Conservation (phyloP, 2,888 invertebrate genomes). For the Torymus auratus region DNA sequence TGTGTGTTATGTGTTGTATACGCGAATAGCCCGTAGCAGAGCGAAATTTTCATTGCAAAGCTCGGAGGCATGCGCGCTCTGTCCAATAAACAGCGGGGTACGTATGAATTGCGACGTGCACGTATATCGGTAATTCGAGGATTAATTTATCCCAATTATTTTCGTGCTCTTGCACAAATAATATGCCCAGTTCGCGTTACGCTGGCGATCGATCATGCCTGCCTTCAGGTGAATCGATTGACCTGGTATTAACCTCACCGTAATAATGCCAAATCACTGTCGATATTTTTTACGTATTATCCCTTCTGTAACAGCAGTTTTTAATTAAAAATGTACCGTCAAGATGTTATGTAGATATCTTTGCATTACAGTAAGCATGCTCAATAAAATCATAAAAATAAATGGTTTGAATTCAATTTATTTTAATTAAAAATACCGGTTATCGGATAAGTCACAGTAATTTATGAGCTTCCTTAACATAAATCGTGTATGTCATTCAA, state of each 20-base stretch:
- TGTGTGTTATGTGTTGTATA: background rate
- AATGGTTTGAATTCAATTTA: background rate
- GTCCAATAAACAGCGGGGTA: background rate
- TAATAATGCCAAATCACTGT: conserved; percentile 15
- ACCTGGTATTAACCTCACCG: conserved; percentile 32
- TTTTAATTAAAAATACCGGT: background rate
- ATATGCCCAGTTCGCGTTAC: conserved; percentile 4
- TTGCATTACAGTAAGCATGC: too few relatives aligned
- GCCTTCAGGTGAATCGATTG: conserved; percentile 27
- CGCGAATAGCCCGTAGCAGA: background rate
- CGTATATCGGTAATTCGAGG: conserved; percentile 27
- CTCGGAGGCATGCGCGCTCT: conserved; percentile 7
- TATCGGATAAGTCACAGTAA: background rate
- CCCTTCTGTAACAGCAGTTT: background rate
- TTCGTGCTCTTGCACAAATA: conserved; percentile 6
- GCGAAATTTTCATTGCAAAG: conserved; percentile 13
- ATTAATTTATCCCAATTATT: conserved; percentile 36
- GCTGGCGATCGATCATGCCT: conserved; percentile 31
- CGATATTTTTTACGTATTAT: conserved; percentile 3
- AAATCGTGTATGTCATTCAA: background rate
- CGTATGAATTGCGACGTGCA: conserved; percentile 1
- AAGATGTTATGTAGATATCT: too few relatives aligned
- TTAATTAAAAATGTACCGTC: background rate
- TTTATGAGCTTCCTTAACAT: background rate
- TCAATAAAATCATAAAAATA: background rate